Evolutionary conservation across 2,888 invertebrate species (phyloP), one percentile per base, ranked within the genome.

Genomic region (Matsumyia berberina): DNA sequence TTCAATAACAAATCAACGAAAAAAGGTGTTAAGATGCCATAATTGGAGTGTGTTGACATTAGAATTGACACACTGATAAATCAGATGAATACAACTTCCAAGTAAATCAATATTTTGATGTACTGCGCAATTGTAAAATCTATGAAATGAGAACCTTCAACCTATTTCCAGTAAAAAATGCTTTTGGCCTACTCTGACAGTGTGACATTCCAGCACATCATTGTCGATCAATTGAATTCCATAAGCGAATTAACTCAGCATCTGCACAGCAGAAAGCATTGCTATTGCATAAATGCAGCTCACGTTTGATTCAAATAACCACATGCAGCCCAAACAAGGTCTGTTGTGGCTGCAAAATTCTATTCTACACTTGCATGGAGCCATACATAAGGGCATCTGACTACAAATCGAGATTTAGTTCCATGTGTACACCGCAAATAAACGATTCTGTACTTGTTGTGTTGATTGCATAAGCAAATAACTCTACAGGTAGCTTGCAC

Each of bases 201-300:
- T 29, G 37, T 9, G 58, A 44, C 11, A 31, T 31, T 29, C 9
- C 51, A 51, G 51, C 19, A 51, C 60, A 53, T 39, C 12, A 53
- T 19, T 53, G 42, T 15, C 24, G 42, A 49, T 64, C 46, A 35
- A 49, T 42, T 8, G 39, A 60, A 11, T 37, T 11, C 58, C 58
- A 49, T 72, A 49, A 49, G 49, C 37, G 46, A 69, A 29, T 70
- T 15, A 70, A 35, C 24, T 35, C 8, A 39, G n/a, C 55, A 17
- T 5, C 49, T 29, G 15, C 29, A 74, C 12, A 42, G 17, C 44
- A 29, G 31, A 39, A n/a, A 46, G 24, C 12, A 53, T 58, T 55
- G 62, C 53, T 15, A 57, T 55, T 39, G 8, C 46, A 46, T 64
- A 49, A 64, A 78, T 72, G 62, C 72, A 64, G 5, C n/a, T 64